phyloP scores from a whole-genome alignment of 2,797 vertebrate genomes.

The Botia kubotai region DNA sequence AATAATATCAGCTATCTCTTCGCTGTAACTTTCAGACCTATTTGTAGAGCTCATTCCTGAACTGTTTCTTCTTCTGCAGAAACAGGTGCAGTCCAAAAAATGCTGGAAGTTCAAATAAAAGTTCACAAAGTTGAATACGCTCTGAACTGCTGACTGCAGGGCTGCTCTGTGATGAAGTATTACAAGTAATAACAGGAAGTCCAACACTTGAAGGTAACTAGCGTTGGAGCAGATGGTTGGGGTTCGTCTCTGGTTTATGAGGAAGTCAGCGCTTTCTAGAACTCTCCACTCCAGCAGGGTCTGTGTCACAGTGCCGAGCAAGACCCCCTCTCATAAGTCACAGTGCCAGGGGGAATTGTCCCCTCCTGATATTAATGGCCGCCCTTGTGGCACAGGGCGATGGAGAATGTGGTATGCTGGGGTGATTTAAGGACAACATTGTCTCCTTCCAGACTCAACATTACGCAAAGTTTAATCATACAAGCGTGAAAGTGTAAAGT shows the following conservation, averaged over 20 bases:
- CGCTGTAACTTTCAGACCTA: not conserved
- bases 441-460: conserved; percentile 55
- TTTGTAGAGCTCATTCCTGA: not conserved
- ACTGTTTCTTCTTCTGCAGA: conserved; percentile 33
- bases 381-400: conserved; percentile 72
- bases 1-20: not conserved
- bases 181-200: conserved; percentile 53
- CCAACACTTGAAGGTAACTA: conserved; percentile 55
- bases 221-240: conserved; percentile 77
- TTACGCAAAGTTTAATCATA: conserved; percentile 12
- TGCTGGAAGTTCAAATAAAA: conserved; percentile 48
- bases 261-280: conserved; percentile 77
- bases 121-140: conserved; percentile 44
- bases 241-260: conserved; percentile 60
- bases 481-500: not conserved
- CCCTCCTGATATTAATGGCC: conserved; percentile 77
- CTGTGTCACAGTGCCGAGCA: conserved; percentile 66
- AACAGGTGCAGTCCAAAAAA: conserved; percentile 54
- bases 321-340: conserved; percentile 76
- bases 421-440: conserved; percentile 66
- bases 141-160: conserved; percentile 53
- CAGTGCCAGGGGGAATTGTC: conserved; percentile 73
- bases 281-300: conserved; percentile 72
- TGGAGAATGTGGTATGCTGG: conserved; percentile 70
- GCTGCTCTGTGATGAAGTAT: conserved; percentile 57